A percentile compares a stretch with the other conserved stretches of the same genome.
Conservation (phyloP, 2,888 invertebrate species). For the Phaedon cochleariae region DNA sequence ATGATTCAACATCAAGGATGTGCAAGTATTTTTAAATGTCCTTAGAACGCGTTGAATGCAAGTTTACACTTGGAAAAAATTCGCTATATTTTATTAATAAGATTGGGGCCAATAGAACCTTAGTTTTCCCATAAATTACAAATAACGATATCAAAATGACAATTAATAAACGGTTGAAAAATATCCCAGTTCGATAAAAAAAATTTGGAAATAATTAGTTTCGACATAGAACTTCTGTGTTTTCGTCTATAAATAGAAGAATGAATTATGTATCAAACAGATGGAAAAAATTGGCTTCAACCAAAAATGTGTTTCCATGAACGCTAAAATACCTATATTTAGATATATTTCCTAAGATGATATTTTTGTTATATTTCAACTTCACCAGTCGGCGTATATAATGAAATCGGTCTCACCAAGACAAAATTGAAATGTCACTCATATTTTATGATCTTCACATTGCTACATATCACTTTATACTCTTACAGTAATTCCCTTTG, state of each 20-base stretch:
- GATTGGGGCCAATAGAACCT: background rate
- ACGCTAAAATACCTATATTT: background rate
- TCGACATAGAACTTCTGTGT: background rate
- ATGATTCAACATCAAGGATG: constrained; percentile 17
- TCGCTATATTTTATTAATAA: background rate
- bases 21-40: constrained; percentile 21
- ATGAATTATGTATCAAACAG: background rate
- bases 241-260: background rate
- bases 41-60: constrained; percentile 22
- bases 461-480: too few relatives aligned
- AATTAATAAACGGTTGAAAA: too few relatives aligned
- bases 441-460: too few relatives aligned
- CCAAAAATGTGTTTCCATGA: background rate
- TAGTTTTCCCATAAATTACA: background rate
- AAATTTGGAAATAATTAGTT: background rate
- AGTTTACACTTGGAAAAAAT: constrained; percentile 20
- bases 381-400: too few relatives aligned
- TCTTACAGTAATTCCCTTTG: too few relatives aligned
- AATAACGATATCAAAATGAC: background rate
- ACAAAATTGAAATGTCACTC: too few relatives aligned
- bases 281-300: background rate
- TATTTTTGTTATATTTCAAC: too few relatives aligned
- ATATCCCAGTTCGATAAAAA: background rate
- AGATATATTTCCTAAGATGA: too few relatives aligned
- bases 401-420: too few relatives aligned